A percentile compares a stretch with the other conserved stretches of the same genome.
These are phyloP conservation scores for Papilio protenor DNA, from an alignment of 2,888 invertebrate genomes.

Conservation along the genomic window DNA sequence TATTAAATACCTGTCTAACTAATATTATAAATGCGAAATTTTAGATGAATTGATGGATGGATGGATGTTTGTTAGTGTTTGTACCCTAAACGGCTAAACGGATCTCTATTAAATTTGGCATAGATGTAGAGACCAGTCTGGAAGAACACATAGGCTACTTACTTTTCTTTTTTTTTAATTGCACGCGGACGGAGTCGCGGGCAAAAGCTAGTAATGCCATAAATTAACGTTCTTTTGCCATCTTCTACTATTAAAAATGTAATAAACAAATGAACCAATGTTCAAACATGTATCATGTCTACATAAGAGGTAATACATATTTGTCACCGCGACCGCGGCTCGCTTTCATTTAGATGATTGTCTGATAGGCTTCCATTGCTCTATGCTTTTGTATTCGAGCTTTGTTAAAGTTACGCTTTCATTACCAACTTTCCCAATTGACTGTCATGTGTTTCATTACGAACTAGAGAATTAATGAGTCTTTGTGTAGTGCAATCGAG, in stretches of 20 bases:
- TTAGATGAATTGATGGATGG: no score
- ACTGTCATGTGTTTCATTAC: slow-evolving; percentile 7
- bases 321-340: slow-evolving; percentile 53
- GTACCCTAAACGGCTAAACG: no score
- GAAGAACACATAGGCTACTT: no score
- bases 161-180: no score
- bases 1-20: no score
- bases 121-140: no score
- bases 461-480: neutral
- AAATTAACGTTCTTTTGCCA: neutral
- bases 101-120: no score
- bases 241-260: neutral
- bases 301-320: neutral
- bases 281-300: neutral
- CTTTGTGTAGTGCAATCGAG: slow-evolving; percentile 6
- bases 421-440: slow-evolving; percentile 30
- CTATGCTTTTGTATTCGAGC: slow-evolving; percentile 65
- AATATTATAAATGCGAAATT: no score
- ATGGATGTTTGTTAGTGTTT: no score
- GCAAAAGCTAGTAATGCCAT: no score
- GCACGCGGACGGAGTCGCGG: no score
- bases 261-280: neutral
- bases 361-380: slow-evolving; percentile 72
- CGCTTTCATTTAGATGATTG: slow-evolving; percentile 80
- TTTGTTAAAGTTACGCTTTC: slow-evolving; percentile 28